phyloP scores from a whole-genome alignment of 1,140 invertebrate species.

The Drosophila pectinifera region DNA sequence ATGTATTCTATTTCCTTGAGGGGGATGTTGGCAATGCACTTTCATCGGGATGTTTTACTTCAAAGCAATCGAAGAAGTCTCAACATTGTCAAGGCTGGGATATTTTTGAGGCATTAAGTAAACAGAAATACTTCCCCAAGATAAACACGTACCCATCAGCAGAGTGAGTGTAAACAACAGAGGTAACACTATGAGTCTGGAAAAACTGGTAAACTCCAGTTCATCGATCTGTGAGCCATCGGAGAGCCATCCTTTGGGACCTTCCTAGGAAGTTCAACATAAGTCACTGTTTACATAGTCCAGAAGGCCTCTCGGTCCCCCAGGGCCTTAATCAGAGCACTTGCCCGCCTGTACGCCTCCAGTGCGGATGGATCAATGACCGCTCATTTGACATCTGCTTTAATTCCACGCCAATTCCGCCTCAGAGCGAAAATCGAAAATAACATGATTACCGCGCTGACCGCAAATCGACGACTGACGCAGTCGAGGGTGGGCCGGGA shows the following conservation, averaged over 20 bases:
- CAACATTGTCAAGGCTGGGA: conserved; percentile 32
- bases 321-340: conserved; percentile 63
- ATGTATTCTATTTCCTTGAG: neutral
- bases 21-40: neutral
- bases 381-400: conserved; percentile 69
- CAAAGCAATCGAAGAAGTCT: conserved; percentile 29
- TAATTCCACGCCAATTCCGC: conserved; percentile 59
- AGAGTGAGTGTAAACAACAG: conserved; percentile 37
- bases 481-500: conserved; percentile 4
- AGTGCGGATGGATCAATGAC: conserved; percentile 58
- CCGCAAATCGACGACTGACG: conserved; percentile 53
- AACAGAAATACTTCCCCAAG: conserved; percentile 49
- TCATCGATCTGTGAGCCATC: conserved; percentile 11
- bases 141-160: conserved; percentile 53
- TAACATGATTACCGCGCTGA: conserved; percentile 38
- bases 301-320: conserved; percentile 45
- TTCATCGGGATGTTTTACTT: conserved; percentile 6
- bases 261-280: conserved; percentile 48
- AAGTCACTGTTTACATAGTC: conserved; percentile 56
- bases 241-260: conserved; percentile 49
- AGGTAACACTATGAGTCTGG: conserved; percentile 6
- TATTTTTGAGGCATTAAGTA: conserved; percentile 52
- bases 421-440: conserved; percentile 57
- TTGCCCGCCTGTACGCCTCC: conserved; percentile 14
- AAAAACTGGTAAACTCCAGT: conserved; percentile 26